A percentile compares a stretch with the other conserved stretches of the same genome.
Evolutionary conservation across 1,140 invertebrate genomes (phyloP).

Genomic region (Drosophila trapezifrons): DNA sequence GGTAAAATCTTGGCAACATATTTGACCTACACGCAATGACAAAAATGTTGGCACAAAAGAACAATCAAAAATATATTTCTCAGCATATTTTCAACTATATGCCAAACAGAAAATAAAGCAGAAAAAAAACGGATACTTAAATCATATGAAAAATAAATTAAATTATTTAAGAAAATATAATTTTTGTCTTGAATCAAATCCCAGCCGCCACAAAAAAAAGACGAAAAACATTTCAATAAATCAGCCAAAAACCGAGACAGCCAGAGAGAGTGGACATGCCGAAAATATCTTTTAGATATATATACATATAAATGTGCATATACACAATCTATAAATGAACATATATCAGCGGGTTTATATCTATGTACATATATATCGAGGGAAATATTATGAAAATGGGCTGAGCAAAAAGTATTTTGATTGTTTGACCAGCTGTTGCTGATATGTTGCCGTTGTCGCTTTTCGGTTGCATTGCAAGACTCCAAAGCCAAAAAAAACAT

Average conservation of each 20-base stretch:
- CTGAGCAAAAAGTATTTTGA: conserved; percentile 13
- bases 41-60: conserved; percentile 39
- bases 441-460: not conserved
- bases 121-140: conserved; percentile 42
- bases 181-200: conserved; percentile 19
- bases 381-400: conserved; percentile 30
- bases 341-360: conserved; percentile 14
- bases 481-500: not conserved
- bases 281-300: conserved; percentile 41
- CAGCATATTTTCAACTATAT: conserved; percentile 8
- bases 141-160: conserved; percentile 56
- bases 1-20: conserved; percentile 32
- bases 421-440: conserved; percentile 44
- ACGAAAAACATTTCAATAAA: conserved; percentile 62
- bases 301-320: conserved; percentile 21
- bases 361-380: conserved; percentile 2
- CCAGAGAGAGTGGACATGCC: conserved; percentile 26
- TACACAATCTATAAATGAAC: conserved; percentile 45
- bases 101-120: too few relatives aligned
- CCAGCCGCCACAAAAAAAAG: conserved; percentile 21
- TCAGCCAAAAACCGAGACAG: conserved; percentile 37
- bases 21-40: conserved; percentile 59
- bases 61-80: conserved; percentile 36
- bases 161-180: conserved; percentile 51
- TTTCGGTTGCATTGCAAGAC: not conserved